These are phyloP conservation scores for Actinemys pallida DNA, from an alignment of 2,113 vertebrate genomes.

Conservation along the genomic window DNA sequence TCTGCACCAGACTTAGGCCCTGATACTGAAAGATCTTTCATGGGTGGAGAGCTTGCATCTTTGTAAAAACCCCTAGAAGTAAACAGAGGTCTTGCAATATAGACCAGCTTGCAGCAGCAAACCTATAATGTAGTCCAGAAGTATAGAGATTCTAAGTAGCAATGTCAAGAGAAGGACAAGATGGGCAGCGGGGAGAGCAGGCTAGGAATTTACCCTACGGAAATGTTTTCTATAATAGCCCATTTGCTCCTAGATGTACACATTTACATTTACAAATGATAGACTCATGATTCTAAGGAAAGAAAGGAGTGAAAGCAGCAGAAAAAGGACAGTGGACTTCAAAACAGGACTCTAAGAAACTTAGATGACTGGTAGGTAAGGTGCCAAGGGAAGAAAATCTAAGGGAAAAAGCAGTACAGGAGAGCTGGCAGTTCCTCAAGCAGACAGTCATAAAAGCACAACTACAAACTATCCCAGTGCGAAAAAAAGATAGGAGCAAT, in stretches of 20 bases:
- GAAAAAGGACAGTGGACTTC: no score
- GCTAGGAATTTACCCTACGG: not conserved
- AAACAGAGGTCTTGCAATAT: rapidly evolving
- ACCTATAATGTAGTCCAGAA: not conserved
- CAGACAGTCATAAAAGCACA: no score
- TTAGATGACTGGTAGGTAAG: no score
- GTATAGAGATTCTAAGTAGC: not conserved
- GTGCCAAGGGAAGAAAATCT: no score
- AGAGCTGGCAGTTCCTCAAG: no score
- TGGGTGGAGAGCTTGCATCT: not conserved
- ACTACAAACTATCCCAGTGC: no score
- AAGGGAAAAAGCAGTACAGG: no score
- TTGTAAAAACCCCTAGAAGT: not conserved
- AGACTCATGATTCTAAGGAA: no score
- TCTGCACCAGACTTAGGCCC: not conserved
- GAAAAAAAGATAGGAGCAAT: no score
- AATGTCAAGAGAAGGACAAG: not conserved
- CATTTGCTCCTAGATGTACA: not conserved
- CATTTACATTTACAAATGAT: no score
- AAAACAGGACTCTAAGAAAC: no score
- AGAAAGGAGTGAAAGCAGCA: no score
- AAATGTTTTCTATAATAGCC: not conserved
- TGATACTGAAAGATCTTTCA: not conserved
- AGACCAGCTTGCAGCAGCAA: not conserved
- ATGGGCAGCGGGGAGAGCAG: not conserved